Percentiles rank a stretch among this genome's conserved stretches.
These are phyloP conservation scores for Acipenser oxyrinchus DNA, from an alignment of 2,797 vertebrate genomes.

Conservation along the genomic window DNA sequence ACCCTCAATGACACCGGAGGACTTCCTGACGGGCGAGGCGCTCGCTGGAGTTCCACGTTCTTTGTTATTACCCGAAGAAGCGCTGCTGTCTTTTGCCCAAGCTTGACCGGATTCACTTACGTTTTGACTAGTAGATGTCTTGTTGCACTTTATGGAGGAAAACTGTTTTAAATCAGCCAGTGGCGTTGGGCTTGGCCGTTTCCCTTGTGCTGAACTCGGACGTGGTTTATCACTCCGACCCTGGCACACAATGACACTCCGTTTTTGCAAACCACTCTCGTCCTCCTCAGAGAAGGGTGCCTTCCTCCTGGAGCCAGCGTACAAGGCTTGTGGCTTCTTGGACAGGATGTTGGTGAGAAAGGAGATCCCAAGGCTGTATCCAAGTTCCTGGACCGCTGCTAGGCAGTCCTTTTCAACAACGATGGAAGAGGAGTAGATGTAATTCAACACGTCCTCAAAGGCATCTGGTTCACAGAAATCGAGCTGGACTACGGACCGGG, in stretches of 20 bases:
- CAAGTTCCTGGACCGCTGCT: constrained; percentile 88
- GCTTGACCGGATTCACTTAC: constrained; percentile 43
- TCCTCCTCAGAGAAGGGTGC: constrained; percentile 74
- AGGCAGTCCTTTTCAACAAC: constrained; percentile 90
- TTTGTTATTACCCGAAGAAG: constrained; percentile 36
- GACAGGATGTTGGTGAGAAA: constrained; percentile 95
- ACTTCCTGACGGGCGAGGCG: constrained; percentile 34
- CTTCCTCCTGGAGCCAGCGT: constrained; percentile 77
- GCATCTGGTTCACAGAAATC: constrained; percentile 96
- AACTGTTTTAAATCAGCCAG: constrained; percentile 30
- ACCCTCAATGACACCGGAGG: constrained; percentile 29
- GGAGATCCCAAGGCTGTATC: constrained; percentile 94
- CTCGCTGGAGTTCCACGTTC: constrained; percentile 35
- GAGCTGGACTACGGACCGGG: constrained; percentile 77
- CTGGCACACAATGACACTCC: constrained; percentile 91
- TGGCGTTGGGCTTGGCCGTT: constrained; percentile 35
- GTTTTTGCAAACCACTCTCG: constrained; percentile 70
- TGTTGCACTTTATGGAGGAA: constrained; percentile 41
- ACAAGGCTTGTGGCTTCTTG: constrained; percentile 82
- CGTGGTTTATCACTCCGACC: constrained; percentile 56
- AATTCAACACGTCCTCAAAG: constrained; percentile 94
- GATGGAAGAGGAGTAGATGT: constrained; percentile 93
- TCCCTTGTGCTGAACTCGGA: constrained; percentile 35
- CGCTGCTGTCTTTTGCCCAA: constrained; percentile 45
- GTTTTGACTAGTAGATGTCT: constrained; percentile 43